Conservation (phyloP, 2,888 invertebrate species). For the Diarsia brunnea region DNA sequence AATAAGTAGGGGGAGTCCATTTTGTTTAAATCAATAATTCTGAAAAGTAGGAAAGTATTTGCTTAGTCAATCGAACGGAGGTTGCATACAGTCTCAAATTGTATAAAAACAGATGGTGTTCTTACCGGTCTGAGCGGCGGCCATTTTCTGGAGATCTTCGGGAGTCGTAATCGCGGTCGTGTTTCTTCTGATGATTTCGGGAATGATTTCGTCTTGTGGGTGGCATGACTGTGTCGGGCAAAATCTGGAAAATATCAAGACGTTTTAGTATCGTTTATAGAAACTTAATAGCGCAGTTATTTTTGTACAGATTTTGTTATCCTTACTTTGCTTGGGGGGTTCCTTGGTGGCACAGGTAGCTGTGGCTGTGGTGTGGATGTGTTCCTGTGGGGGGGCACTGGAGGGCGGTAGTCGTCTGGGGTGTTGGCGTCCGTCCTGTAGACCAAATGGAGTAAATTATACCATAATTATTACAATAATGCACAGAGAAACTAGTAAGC, state of each 20-base stretch:
- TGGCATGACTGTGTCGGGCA: constrained; percentile 89
- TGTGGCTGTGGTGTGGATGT: constrained; percentile 88
- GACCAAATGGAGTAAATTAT: constrained; percentile 81
- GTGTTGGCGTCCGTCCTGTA: constrained; percentile 85
- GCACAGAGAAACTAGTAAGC: constrained; percentile 69
- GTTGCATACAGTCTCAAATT: background rate
- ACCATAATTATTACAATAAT: constrained; percentile 76
- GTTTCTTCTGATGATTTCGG: constrained; percentile 86
- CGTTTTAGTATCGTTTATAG: background rate
- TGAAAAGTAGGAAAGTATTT: constrained; percentile 68
- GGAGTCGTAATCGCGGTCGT: constrained; percentile 85
- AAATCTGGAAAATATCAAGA: constrained; percentile 76
- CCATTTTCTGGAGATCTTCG: constrained; percentile 86
- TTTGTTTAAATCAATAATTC: constrained; percentile 89
- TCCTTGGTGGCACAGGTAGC: constrained; percentile 83
- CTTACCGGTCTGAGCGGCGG: constrained; percentile 86
- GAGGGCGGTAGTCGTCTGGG: constrained; percentile 94
- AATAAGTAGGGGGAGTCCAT: constrained; percentile 85
- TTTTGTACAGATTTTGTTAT: background rate
- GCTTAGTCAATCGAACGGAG: background rate
- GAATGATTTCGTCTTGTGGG: constrained; percentile 87
- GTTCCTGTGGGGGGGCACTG: constrained; percentile 97
- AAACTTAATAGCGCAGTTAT: background rate
- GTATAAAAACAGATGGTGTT: background rate
- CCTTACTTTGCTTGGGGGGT: constrained; percentile 85